Base-by-base conservation (phyloP, 1,140 invertebrate genomes). In the Pseudomyrmex pallidus region DNA sequence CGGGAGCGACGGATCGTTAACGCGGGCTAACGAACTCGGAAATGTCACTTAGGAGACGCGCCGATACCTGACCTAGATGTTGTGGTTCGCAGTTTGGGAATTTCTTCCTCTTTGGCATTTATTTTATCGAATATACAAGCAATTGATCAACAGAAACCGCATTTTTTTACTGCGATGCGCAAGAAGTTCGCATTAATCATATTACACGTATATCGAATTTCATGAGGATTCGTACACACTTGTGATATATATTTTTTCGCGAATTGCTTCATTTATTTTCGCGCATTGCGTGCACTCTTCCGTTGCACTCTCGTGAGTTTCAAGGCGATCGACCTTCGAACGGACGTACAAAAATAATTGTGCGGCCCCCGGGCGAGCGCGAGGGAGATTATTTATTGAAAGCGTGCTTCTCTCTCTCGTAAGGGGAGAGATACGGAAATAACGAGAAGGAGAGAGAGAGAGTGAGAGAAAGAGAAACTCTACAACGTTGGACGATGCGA, bases 1-100 rank as follows among this genome's bases (percentile, higher is more conserved):
- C 64, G 74, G 61, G 54, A 80, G 61, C 48, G 56, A 52, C 57
- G 54, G 82, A 87, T 85, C 84, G 73, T 83, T 85, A 74, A 54
- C 74, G 84, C 85, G 85, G 74, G 85, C 86, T 84, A 85, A 76
- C 84, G 70, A 85, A 57, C 83, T 68, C 67, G 85, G 64, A 78
- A 85, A 70, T 59, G 67, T 61, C 20, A 17, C 68, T 61, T 57
- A 48, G 22, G 35, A 86, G 80, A 59, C n/a, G 22, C 22, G 56
- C 57, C 62, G 67, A 76, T 64, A 84, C 72, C 50, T 74, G 67
- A 59, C 59, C 68, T 67, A 68, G 20, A 68, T 78, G 17, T 78
- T 57, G 46, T 15, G 13, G n/a, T 22, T 62, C 10, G 22, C 3
- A 15, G 2, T 2, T 17, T 17, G 9, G 63, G 25, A 56, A 13